Evolutionary conservation across 1,140 invertebrate species (phyloP).

Genomic region (Achatina immaculata): DNA sequence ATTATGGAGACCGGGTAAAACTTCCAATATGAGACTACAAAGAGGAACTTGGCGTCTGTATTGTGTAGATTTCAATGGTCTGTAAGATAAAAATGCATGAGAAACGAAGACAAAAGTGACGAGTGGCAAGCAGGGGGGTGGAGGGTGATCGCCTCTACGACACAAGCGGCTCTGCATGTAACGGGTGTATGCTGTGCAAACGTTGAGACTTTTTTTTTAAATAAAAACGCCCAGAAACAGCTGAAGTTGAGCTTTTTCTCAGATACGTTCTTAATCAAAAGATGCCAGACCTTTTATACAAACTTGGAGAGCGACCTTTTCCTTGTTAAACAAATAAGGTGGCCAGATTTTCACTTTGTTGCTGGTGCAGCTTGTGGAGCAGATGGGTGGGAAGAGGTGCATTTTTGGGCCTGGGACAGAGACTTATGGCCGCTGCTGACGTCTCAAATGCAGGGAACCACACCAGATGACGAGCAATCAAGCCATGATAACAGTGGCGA

Average conservation of each 20-base stretch:
- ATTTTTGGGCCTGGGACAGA: not conserved
- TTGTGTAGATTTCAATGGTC: conserved; percentile 34
- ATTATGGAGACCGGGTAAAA: conserved; percentile 9
- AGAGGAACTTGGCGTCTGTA: conserved; percentile 32
- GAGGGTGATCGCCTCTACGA: conserved; percentile 11
- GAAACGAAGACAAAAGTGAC: conserved; percentile 40
- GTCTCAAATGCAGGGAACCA: conserved; percentile 16
- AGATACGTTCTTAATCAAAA: conserved; percentile 33
- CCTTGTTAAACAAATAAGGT: conserved; percentile 33
- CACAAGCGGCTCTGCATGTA: conserved; percentile 27
- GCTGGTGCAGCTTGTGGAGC: conserved; percentile 23
- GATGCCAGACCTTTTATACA: conserved; percentile 33
- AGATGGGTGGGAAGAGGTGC: conserved; percentile 9
- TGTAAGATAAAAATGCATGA: conserved; percentile 40
- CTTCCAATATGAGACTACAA: conserved; percentile 27
- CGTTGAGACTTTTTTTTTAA: conserved; percentile 14
- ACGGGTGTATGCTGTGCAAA: conserved; percentile 34
- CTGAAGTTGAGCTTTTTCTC: conserved; percentile 29
- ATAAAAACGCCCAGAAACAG: conserved; percentile 25
- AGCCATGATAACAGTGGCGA: conserved; percentile 25
- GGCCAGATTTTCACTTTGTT: conserved; percentile 29
- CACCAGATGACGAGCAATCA: conserved; percentile 23
- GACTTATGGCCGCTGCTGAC: conserved; percentile 20
- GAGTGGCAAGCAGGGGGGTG: too few relatives aligned
- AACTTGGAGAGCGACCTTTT: conserved; percentile 25